Evolutionary conservation across 30 jellyfish, hydroid and myxozoan species (phyloP).

Genomic region (Hydra vulgaris): DNA sequence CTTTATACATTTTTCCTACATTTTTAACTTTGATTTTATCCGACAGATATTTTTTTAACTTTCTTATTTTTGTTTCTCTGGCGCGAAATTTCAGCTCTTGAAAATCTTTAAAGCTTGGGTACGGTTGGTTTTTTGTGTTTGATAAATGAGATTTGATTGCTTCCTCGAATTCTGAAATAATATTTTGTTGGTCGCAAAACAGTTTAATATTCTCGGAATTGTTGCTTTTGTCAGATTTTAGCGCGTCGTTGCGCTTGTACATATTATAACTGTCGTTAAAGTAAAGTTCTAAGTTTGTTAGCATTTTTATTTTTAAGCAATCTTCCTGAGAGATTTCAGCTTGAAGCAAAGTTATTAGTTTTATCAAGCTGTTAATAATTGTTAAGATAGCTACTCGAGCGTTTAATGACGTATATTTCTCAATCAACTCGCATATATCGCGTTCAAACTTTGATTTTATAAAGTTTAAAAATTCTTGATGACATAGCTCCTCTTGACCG

Average conservation of each 20-base stretch:
- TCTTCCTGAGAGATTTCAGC: not conserved
- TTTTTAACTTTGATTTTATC: slow-evolving; percentile 18
- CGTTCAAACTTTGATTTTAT: not conserved
- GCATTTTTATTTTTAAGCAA: not conserved
- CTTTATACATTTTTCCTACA: slow-evolving; percentile 14
- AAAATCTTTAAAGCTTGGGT: not conserved
- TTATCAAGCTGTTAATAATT: not conserved
- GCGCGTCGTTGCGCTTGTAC: not conserved
- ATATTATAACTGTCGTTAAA: not conserved
- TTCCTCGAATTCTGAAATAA: not conserved
- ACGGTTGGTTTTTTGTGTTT: not conserved
- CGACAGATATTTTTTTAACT: not conserved
- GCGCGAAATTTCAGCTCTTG: slow-evolving; percentile 9
- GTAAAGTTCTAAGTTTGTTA: not conserved
- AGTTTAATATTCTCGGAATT: not conserved
- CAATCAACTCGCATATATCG: slow-evolving; percentile 2
- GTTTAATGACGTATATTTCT: not conserved
- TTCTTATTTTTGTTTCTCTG: slow-evolving; percentile 18
- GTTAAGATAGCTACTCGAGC: slow-evolving; percentile 20
- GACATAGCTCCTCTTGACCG: slow-evolving; percentile 17
- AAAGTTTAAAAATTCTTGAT: slow-evolving; percentile 16
- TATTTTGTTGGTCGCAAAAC: slow-evolving; percentile 19
- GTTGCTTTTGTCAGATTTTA: not conserved
- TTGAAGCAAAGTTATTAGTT: not conserved
- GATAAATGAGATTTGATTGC: not conserved